Conservation (phyloP, 2,888 invertebrate species). For the Chelonus formosanus region DNA sequence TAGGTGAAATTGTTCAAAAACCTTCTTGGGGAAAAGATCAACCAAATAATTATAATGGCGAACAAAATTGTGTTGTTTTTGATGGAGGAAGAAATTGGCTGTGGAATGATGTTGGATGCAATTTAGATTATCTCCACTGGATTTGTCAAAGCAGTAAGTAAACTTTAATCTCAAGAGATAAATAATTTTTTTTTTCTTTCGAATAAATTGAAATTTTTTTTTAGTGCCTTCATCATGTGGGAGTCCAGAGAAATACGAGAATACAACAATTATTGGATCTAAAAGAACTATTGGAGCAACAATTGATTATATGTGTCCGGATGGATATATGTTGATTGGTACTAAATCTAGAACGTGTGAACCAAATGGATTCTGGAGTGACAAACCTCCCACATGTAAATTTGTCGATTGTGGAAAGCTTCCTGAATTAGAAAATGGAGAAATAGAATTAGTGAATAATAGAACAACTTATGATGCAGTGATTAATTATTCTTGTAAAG, state of each 20-base stretch:
- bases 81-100: slow-evolving; percentile 91
- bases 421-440: slow-evolving; percentile 77
- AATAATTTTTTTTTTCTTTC: neutral
- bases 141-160: slow-evolving; percentile 89
- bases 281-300: slow-evolving; percentile 75
- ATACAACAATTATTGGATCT: slow-evolving; percentile 81
- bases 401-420: slow-evolving; percentile 84
- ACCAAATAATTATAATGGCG: slow-evolving; percentile 94
- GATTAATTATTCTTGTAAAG: slow-evolving; percentile 80
- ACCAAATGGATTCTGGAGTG: slow-evolving; percentile 84
- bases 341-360: slow-evolving; percentile 75
- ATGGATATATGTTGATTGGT: slow-evolving; percentile 83
- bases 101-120: slow-evolving; percentile 95
- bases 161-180: too few relatives aligned
- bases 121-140: slow-evolving; percentile 91
- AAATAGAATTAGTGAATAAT: slow-evolving; percentile 72
- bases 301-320: slow-evolving; percentile 82
- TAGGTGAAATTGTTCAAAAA: slow-evolving; percentile 80
- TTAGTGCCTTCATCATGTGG: slow-evolving; percentile 86
- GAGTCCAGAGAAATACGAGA: slow-evolving; percentile 84
- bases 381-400: slow-evolving; percentile 82
- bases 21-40: slow-evolving; percentile 94
- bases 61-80: slow-evolving; percentile 93
- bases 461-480: slow-evolving; percentile 83
- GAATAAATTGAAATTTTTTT: slow-evolving; percentile 39